Base-by-base conservation (phyloP, 2,797 vertebrate genomes). In the Morelia viridis region DNA sequence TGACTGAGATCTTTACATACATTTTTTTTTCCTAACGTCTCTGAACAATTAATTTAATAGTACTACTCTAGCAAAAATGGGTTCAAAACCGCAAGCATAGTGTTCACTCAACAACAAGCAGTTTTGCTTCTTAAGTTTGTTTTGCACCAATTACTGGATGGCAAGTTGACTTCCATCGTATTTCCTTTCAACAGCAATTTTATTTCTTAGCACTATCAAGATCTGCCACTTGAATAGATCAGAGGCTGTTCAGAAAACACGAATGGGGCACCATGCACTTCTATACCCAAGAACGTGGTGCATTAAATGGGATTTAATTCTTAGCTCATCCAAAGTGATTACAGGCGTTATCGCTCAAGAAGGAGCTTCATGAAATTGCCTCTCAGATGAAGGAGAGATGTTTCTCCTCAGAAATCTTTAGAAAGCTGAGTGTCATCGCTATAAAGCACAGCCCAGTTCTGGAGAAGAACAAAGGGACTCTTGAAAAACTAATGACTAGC, bases 141-240 rank as follows among this genome's bases (percentile, higher is more conserved):
- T 83, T 88, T 88, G 35, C 15, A 6, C 1, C 11, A 5, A 26
- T 1, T 12, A 6, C 11, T 46, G 19, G 19, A 84, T 68, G 86
- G 53, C 7, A n/a, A 58, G 50, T 58, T 57, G 31, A 61, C 31
- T 17, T 46, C 60, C 35, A n/a, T 2, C 8, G 76, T 12, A 24
- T 85, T 93, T 88, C 26, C 68, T 91, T 89, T 68, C 57, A 41
- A 85, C 13, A 62, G 87, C 87, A 76, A 76, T 91, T 93, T 61
- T 2, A 53, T 89, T 50, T 53, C 41, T 91, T 41, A n/a, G 61
- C 88, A 87, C 76, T 85, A 41, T 85, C 90, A n/a, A 31, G 19
- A 89, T 35, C 28, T 76, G 57, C 56, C 26, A 85, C 76, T 68
- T 22, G 76, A 89, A 31, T 1, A 1, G 24, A 85, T 88, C 64